Conservation (phyloP, 2,888 invertebrate species). For the Palloptera scutellata region DNA sequence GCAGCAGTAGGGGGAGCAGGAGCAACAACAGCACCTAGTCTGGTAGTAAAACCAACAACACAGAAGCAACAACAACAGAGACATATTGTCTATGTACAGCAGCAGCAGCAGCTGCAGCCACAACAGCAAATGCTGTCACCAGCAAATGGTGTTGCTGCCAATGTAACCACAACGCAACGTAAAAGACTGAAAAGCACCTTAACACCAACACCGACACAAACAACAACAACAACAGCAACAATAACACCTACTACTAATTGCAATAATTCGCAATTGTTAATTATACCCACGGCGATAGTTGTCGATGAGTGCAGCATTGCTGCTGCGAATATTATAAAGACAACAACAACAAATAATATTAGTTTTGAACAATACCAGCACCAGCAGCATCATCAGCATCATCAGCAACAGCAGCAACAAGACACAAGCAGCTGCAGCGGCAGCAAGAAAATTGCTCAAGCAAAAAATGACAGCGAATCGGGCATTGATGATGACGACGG, state of each 20-base stretch:
- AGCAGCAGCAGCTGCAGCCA: slow-evolving; percentile 26
- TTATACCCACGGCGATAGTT: background rate
- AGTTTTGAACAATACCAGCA: slow-evolving; percentile 13
- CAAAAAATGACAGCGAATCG: slow-evolving; percentile 54
- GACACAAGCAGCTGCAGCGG: slow-evolving; percentile 25
- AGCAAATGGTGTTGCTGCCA: slow-evolving; percentile 28
- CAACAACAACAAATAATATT: slow-evolving; percentile 16
- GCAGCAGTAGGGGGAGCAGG: slow-evolving; percentile 31
- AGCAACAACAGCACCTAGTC: slow-evolving; percentile 29
- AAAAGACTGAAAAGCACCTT: slow-evolving; percentile 58
- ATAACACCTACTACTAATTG: slow-evolving; percentile 1
- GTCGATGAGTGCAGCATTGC: slow-evolving; percentile 12
- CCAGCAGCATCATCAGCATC: slow-evolving; percentile 26
- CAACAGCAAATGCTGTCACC: slow-evolving; percentile 29
- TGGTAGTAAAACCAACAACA: slow-evolving; percentile 26
- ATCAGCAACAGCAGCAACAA: slow-evolving; percentile 26
- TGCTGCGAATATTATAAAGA: slow-evolving; percentile 21
- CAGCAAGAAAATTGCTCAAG: slow-evolving; percentile 43
- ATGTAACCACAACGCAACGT: slow-evolving; percentile 46
- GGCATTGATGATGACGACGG: slow-evolving; percentile 54
- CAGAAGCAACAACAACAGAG: slow-evolving; percentile 35
- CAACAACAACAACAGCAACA: slow-evolving; percentile 36
- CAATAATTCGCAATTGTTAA: slow-evolving; percentile 7
- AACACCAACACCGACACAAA: slow-evolving; percentile 32
- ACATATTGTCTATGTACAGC: slow-evolving; percentile 19